Conservation (phyloP, 2,888 invertebrate species). For the Mesorhabditis spiculigera region DNA sequence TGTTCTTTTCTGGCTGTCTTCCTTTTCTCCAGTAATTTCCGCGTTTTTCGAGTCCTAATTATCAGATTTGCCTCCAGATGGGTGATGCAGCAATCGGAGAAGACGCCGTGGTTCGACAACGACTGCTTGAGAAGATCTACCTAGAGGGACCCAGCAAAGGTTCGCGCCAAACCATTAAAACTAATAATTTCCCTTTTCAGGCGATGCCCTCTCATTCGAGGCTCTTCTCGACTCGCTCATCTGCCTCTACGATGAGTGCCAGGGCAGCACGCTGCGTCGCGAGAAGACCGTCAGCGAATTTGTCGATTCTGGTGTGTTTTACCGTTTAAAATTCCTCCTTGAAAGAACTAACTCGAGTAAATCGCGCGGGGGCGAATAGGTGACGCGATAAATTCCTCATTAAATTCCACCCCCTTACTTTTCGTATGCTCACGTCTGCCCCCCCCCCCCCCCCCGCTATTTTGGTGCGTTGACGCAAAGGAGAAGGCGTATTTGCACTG, state of each 20-base stretch:
- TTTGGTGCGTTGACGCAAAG: no score
- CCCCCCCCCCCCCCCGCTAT: no score
- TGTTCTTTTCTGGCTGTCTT: slow-evolving; percentile 13
- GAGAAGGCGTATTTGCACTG: no score
- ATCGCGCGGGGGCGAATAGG: no score
- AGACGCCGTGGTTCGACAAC: slow-evolving; percentile 33
- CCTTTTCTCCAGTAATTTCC: slow-evolving; percentile 12
- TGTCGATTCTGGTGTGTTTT: slow-evolving; percentile 76
- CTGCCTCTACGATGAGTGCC: slow-evolving; percentile 93
- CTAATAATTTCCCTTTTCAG: slow-evolving; percentile 7
- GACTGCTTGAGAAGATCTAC: slow-evolving; percentile 43
- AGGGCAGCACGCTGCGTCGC: slow-evolving; percentile 84
- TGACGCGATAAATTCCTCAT: no score
- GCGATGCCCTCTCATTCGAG: slow-evolving; percentile 71
- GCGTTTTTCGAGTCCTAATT: slow-evolving; percentile 16
- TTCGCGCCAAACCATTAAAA: slow-evolving; percentile 12
- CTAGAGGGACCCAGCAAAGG: slow-evolving; percentile 36
- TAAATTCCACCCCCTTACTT: no score
- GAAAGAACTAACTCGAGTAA: no score
- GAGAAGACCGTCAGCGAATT: slow-evolving; percentile 97
- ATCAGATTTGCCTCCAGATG: slow-evolving; percentile 6
- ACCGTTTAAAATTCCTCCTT: no score
- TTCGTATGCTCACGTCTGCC: no score
- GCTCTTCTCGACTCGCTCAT: slow-evolving; percentile 81
- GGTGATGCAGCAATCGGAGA: slow-evolving; percentile 4